Evolutionary conservation across 2,113 vertebrate genomes (phyloP).

Genomic region (Hyla sarda): DNA sequence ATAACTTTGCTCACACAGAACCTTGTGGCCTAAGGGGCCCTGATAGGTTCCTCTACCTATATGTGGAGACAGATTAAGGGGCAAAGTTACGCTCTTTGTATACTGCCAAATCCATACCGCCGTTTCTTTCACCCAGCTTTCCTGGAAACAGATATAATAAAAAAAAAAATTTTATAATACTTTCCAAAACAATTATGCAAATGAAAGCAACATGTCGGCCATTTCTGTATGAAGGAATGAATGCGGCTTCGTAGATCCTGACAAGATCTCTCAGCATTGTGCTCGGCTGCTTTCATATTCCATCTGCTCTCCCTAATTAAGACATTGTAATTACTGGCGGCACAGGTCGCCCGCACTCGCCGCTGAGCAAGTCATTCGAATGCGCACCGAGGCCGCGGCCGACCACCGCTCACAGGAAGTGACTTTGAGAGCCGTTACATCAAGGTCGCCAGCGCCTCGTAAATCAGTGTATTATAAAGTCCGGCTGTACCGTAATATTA

Average conservation of each 20-base stretch:
- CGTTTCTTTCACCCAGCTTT: too few species aligned
- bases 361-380: neutral
- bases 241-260: neutral
- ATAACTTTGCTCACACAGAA: too few species aligned
- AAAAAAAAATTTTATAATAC: too few species aligned
- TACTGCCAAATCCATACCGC: too few species aligned
- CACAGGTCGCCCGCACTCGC: neutral
- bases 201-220: neutral
- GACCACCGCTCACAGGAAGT: constrained; percentile 11
- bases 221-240: neutral
- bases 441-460: neutral
- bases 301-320: constrained; percentile 24
- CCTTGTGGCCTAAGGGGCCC: too few species aligned
- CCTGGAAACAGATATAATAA: too few species aligned
- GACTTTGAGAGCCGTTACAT: constrained; percentile 36
- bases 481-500: neutral
- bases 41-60: too few species aligned
- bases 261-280: neutral
- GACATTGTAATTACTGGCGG: neutral
- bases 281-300: constrained; percentile 12
- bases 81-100: too few species aligned
- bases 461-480: constrained; percentile 12
- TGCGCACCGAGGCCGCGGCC: neutral
- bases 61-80: too few species aligned
- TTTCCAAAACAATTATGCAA: too few species aligned